Conservation (phyloP, 53 echinoderm and acorn worm genomes). For the Stichopus horrens region DNA sequence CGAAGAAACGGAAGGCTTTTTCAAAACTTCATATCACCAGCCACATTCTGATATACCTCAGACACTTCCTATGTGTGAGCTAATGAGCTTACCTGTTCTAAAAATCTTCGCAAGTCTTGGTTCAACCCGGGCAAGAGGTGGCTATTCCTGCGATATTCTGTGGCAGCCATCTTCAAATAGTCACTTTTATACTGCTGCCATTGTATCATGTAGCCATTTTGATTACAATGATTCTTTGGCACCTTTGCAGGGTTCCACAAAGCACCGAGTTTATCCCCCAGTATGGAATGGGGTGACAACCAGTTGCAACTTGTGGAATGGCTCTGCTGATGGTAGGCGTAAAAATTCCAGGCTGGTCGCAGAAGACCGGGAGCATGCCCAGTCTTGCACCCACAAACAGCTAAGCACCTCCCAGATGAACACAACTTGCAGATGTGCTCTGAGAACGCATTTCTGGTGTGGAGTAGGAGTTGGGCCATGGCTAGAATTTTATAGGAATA, state of each 20-base stretch:
- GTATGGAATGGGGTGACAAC: slow-evolving; percentile 3
- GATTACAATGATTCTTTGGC: slow-evolving; percentile 41
- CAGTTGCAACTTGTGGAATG: background rate
- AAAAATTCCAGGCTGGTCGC: slow-evolving; percentile 38
- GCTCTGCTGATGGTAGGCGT: slow-evolving; percentile 24
- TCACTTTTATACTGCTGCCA: slow-evolving; percentile 85
- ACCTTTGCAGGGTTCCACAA: slow-evolving; percentile 37
- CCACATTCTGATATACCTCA: no score
- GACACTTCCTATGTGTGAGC: no score
- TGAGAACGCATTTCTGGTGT: background rate
- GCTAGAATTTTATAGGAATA: background rate
- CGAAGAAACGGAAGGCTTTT: no score
- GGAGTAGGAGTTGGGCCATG: slow-evolving; percentile 31
- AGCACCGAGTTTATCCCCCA: slow-evolving; percentile 40
- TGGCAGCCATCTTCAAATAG: slow-evolving; percentile 60
- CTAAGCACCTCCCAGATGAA: slow-evolving; percentile 34
- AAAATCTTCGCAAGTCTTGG: slow-evolving; percentile 84
- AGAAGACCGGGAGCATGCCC: slow-evolving; percentile 26
- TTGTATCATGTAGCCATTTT: slow-evolving; percentile 69
- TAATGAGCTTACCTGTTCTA: slow-evolving; percentile 74
- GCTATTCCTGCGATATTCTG: slow-evolving; percentile 53
- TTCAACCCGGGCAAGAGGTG: slow-evolving; percentile 57
- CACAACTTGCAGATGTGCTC: slow-evolving; percentile 31
- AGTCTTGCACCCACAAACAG: slow-evolving; percentile 12
- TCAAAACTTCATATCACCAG: no score